Evolutionary conservation across 2,888 invertebrate genomes (phyloP).

Genomic region (Eupeodes luniger): DNA sequence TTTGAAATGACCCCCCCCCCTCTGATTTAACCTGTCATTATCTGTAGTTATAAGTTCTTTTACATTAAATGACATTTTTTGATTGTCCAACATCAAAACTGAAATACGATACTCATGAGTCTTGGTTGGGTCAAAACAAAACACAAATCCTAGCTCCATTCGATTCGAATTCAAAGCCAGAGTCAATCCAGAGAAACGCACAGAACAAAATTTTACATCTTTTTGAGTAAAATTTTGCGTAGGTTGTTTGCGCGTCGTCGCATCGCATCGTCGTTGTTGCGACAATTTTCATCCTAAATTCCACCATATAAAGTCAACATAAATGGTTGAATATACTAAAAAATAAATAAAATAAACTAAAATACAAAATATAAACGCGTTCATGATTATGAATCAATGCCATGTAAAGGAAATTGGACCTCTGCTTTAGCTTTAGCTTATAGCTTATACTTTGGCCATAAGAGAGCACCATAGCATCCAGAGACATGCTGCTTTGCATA

Average conservation of each 20-base stretch:
- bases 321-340: conserved; percentile 29
- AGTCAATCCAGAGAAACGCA: neutral
- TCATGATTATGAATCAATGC: conserved; percentile 76
- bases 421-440: conserved; percentile 8
- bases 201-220: conserved; percentile 44
- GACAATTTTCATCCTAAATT: conserved; percentile 51
- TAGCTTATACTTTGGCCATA: conserved; percentile 17
- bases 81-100: conserved; percentile 67
- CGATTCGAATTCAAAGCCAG: conserved; percentile 22
- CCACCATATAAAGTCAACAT: conserved; percentile 36
- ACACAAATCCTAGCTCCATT: conserved; percentile 20
- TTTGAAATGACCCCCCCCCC: neutral
- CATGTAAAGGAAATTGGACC: conserved; percentile 76
- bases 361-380: conserved; percentile 69
- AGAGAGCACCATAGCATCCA: conserved; percentile 28
- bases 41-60: conserved; percentile 24
- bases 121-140: conserved; percentile 13
- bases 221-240: conserved; percentile 60
- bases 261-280: conserved; percentile 16
- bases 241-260: conserved; percentile 41
- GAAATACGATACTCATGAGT: conserved; percentile 62
- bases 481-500: conserved; percentile 68
- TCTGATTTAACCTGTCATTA: neutral
- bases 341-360: conserved; percentile 24
- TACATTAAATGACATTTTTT: conserved; percentile 52